Evolutionary conservation across 2,113 vertebrate genomes (phyloP).

Genomic region (Catharus fuscescens): DNA sequence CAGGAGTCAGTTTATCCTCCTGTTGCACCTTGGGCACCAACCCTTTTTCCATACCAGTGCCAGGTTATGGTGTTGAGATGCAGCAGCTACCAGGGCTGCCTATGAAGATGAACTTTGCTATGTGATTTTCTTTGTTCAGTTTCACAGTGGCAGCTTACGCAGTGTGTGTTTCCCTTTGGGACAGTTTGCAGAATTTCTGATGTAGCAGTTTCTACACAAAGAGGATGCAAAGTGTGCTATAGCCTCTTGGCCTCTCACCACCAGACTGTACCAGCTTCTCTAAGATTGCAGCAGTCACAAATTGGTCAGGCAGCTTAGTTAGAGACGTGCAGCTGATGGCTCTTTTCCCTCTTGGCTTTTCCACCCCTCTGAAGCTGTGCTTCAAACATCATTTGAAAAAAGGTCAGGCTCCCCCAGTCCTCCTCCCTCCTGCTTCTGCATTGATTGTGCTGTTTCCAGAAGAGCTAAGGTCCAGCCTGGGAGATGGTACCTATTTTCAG

Average conservation of each 20-base stretch:
- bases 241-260: not conserved
- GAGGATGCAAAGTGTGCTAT: not conserved
- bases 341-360: not conserved
- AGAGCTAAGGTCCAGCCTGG: not conserved
- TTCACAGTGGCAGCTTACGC: not conserved
- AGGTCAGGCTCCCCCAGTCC: not conserved
- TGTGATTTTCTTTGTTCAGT: not conserved
- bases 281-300: not conserved
- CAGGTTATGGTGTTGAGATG: not conserved
- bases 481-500: not conserved
- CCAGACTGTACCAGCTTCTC: not conserved
- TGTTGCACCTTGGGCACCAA: not conserved
- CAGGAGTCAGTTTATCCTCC: slow-evolving; percentile 21
- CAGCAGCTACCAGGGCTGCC: not conserved
- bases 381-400: not conserved
- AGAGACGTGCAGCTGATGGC: not conserved
- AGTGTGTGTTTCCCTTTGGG: not conserved
- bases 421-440: not conserved
- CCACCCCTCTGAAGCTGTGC: not conserved
- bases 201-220: not conserved
- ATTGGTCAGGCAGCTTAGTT: not conserved
- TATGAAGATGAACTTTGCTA: not conserved
- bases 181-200: not conserved
- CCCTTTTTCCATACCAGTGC: not conserved
- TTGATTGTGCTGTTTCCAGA: not conserved